phyloP scores from a whole-genome alignment of 2,113 vertebrate genomes.

The Nibea albiflora region DNA sequence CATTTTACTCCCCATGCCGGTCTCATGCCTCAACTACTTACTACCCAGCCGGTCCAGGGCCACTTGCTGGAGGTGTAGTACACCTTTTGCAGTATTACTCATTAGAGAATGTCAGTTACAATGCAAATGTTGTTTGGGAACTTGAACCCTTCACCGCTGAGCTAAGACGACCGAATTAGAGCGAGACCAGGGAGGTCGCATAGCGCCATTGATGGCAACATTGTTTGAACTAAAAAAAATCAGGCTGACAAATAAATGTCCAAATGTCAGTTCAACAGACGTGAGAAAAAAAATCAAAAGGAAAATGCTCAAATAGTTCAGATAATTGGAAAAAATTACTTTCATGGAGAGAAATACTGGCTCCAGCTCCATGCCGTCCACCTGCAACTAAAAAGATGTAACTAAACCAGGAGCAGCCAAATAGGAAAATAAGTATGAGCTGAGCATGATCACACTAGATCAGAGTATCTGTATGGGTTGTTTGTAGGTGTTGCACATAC shows the following conservation, averaged over 20 bases:
- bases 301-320: too few species aligned
- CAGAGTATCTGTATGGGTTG: not conserved
- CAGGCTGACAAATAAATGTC: not conserved
- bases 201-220: too few species aligned
- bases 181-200: too few species aligned
- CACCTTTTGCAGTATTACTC: slow-evolving; percentile 9
- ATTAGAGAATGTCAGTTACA: not conserved
- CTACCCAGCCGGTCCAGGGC: slow-evolving; percentile 2
- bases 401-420: not conserved
- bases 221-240: too few species aligned
- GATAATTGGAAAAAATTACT: too few species aligned
- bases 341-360: too few species aligned
- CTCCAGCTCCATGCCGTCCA: not conserved
- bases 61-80: slow-evolving; percentile 1
- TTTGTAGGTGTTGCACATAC: not conserved
- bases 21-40: slow-evolving; percentile 1
- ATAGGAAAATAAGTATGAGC: too few species aligned
- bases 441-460: not conserved
- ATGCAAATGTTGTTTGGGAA: too few species aligned
- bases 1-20: not conserved
- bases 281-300: too few species aligned
- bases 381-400: not conserved
- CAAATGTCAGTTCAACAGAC: too few species aligned
- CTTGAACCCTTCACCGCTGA: not conserved
- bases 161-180: too few species aligned